phyloP scores from a whole-genome alignment of 2,113 vertebrate species.

The Lepus americanus region DNA sequence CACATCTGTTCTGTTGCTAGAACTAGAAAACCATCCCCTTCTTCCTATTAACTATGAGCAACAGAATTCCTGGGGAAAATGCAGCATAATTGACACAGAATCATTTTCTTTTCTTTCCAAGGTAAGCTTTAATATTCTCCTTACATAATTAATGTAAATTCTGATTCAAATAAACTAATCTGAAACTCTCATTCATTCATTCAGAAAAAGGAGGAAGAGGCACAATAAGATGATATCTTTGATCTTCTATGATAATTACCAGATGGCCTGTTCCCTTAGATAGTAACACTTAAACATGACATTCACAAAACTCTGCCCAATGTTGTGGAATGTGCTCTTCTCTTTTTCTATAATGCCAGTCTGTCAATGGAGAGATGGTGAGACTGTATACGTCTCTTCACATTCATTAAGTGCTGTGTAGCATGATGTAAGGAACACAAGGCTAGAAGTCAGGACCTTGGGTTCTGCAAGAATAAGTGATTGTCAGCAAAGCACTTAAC shows the following conservation, averaged over 20 bases:
- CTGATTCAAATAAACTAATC: constrained; percentile 74
- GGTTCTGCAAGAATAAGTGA: constrained; percentile 46
- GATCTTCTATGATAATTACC: constrained; percentile 34
- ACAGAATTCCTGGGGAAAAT: constrained; percentile 70
- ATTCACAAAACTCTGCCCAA: not conserved
- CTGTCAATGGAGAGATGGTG: constrained; percentile 38
- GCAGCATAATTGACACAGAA: constrained; percentile 28
- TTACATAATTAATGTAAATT: constrained; percentile 67
- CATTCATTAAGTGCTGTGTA: constrained; percentile 11
- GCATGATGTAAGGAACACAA: not conserved
- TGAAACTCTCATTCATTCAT: constrained; percentile 44
- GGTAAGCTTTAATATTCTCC: constrained; percentile 73
- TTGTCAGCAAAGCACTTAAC: constrained; percentile 66
- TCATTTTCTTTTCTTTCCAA: not conserved
- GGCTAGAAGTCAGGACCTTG: not conserved
- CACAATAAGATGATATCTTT: not conserved
- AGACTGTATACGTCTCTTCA: not conserved
- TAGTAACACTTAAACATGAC: constrained; percentile 19
- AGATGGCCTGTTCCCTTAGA: constrained; percentile 52
- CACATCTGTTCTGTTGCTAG: constrained; percentile 84
- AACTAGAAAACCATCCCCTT: constrained; percentile 73
- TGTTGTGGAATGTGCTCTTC: not conserved
- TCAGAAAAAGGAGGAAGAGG: constrained; percentile 28
- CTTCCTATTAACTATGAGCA: constrained; percentile 51
- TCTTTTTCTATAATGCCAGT: not conserved